Base-by-base conservation (phyloP, 1,140 invertebrate species). In the Bombus vancouverensis region DNA sequence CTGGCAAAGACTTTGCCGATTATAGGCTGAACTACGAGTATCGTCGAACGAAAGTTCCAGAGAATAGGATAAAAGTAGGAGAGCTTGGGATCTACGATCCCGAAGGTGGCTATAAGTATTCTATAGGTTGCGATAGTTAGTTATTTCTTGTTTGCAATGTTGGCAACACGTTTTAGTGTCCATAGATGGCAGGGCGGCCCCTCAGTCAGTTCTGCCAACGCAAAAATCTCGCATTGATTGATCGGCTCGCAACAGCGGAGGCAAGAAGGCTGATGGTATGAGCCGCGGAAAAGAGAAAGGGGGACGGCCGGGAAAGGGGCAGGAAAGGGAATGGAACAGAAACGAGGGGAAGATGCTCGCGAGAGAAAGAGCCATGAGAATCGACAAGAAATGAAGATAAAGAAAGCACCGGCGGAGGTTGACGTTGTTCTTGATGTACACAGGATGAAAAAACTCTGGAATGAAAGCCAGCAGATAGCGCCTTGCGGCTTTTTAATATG, bases 221-320 rank as follows among this genome's bases (percentile, higher is more conserved):
- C 86, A 92, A 93, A 93, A 93, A 93, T 93, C 89, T 87, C 88
- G 90, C 91, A 93, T 93, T 93, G 92, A 93, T 93, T 92, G 93
- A 93, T 93, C 93, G 92, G 85, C 82, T 87, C 83, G 73, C 82
- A 87, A 62, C 85, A 39, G 80, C 74, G 32, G 81, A 70, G 22
- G 71, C 72, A 87, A 87, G 85, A 81, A 84, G 73, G 34, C 73
- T 28, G 39, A 18, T 71, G 83, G 73, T 66, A 87, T 57, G 73
- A 73, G 28, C 34, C 88, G n/a, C 53, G 53, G 70, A 81, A 87
- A 89, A 89, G 86, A 83, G 75, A 87, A 85, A 89, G 74, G 68
- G 86, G 74, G 53, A 53, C 44, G 59, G 28, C 22, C 22, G 66
- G 83, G 53, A 81, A 82, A 66, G 79, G 62, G 68, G 68, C 10